phyloP scores from a whole-genome alignment of 2,113 vertebrate species.

The Paralichthys olivaceus region DNA sequence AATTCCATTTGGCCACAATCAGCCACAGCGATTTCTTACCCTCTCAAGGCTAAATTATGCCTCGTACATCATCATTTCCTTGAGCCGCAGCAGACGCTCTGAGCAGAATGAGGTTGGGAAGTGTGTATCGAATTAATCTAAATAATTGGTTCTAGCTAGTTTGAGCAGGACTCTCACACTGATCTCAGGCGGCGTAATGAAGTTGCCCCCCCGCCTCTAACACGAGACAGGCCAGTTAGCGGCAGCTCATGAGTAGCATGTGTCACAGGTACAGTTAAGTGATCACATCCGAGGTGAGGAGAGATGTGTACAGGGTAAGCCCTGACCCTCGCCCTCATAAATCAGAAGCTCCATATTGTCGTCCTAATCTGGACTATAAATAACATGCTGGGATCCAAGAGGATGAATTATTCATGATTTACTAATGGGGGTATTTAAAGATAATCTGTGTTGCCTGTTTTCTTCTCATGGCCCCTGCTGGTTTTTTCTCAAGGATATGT shows the following conservation, averaged over 20 bases:
- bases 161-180: slow-evolving; percentile 42
- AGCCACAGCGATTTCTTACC: slow-evolving; percentile 46
- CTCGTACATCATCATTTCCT: slow-evolving; percentile 76
- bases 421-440: slow-evolving; percentile 69
- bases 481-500: slow-evolving; percentile 17
- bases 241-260: slow-evolving; percentile 9
- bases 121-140: slow-evolving; percentile 75
- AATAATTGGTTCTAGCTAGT: slow-evolving; percentile 74
- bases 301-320: slow-evolving; percentile 4
- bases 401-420: slow-evolving; percentile 69
- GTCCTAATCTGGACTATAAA: slow-evolving; percentile 59
- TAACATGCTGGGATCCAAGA: slow-evolving; percentile 42
- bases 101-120: slow-evolving; percentile 64
- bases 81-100: slow-evolving; percentile 68
- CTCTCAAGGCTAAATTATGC: slow-evolving; percentile 60
- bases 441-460: slow-evolving; percentile 41
- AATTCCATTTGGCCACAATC: slow-evolving; percentile 66
- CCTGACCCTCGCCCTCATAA: slow-evolving; percentile 56
- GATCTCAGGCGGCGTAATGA: slow-evolving; percentile 64
- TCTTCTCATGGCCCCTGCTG: slow-evolving; percentile 46
- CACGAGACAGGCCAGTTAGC: slow-evolving; percentile 32
- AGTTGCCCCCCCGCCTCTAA: slow-evolving; percentile 14
- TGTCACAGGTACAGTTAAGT: slow-evolving; percentile 39
- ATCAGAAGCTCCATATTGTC: slow-evolving; percentile 58
- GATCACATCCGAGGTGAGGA: slow-evolving; percentile 13